phyloP scores from a whole-genome alignment of 2,113 vertebrate species.

The Clarias gariepinus region DNA sequence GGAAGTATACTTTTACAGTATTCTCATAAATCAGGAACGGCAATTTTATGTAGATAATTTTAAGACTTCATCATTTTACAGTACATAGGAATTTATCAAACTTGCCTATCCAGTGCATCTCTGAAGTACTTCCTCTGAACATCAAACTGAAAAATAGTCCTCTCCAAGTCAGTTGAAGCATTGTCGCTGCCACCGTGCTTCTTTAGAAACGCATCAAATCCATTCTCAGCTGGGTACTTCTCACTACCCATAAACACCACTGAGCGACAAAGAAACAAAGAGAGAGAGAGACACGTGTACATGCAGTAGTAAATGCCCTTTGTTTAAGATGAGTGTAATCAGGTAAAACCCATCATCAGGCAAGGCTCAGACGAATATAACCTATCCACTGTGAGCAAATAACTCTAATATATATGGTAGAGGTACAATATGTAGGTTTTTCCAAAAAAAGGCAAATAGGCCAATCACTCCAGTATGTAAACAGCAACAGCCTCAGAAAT shows the following conservation, averaged over 20 bases:
- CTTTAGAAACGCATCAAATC: conserved; percentile 94
- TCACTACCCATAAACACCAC: conserved; percentile 99
- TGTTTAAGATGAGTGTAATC: background rate
- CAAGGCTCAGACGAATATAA: background rate
- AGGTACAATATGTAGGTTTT: background rate
- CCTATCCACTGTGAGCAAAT: conserved; percentile 5
- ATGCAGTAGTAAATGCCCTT: background rate
- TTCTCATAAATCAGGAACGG: background rate
- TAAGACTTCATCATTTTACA: background rate
- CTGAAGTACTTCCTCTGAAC: conserved; percentile 92
- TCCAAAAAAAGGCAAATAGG: background rate
- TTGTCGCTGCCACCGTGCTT: conserved; percentile 94
- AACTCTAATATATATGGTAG: background rate
- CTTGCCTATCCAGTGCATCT: conserved; percentile 90
- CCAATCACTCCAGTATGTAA: background rate
- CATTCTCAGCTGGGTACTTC: conserved; percentile 94
- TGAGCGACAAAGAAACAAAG: conserved; percentile 57
- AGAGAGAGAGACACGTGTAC: background rate
- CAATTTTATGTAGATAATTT: background rate
- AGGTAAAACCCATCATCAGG: background rate
- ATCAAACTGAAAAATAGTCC: conserved; percentile 94
- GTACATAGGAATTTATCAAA: background rate
- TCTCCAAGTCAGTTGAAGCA: conserved; percentile 93
- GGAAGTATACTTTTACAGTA: too few relatives aligned
- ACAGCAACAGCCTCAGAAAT: background rate